phyloP scores from a whole-genome alignment of 2,797 vertebrate species.

The Euthynnus affinis region DNA sequence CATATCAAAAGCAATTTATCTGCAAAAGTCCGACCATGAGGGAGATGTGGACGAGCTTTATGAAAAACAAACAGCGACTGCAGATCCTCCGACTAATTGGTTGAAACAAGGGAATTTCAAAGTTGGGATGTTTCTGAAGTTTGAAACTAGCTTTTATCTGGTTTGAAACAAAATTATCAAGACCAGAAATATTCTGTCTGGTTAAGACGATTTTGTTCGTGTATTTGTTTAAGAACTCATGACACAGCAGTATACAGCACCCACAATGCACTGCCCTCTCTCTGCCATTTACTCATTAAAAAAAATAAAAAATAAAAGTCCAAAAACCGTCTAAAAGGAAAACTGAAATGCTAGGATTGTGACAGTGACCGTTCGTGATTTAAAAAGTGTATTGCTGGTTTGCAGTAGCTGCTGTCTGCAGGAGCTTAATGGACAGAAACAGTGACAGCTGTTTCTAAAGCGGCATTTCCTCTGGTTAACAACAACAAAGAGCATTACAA shows the following conservation, averaged over 20 bases:
- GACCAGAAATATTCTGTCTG: too few relatives aligned
- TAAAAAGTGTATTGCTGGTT: too few relatives aligned
- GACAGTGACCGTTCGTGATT: neutral
- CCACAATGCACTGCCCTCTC: neutral
- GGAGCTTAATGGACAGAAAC: conserved; percentile 20
- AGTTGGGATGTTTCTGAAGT: neutral
- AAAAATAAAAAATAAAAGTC: neutral
- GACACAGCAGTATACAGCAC: neutral
- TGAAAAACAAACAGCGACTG: neutral
- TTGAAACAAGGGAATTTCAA: neutral
- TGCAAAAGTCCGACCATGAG: neutral
- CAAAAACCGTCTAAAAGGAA: neutral
- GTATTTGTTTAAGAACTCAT: neutral
- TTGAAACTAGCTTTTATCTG: conserved; percentile 1
- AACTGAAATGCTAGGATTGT: neutral
- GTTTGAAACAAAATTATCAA: neutral
- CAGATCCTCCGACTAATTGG: neutral
- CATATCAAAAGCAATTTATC: conserved; percentile 4
- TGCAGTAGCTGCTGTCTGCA: conserved; percentile 9
- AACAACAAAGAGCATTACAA: neutral
- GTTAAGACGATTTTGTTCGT: neutral
- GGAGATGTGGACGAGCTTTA: neutral
- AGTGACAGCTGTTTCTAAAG: conserved; percentile 1
- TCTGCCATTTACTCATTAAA: neutral
- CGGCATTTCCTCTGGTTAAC: conserved; percentile 34